Evolutionary conservation across 2,797 vertebrate genomes (phyloP).

Genomic region (Mus caroli): DNA sequence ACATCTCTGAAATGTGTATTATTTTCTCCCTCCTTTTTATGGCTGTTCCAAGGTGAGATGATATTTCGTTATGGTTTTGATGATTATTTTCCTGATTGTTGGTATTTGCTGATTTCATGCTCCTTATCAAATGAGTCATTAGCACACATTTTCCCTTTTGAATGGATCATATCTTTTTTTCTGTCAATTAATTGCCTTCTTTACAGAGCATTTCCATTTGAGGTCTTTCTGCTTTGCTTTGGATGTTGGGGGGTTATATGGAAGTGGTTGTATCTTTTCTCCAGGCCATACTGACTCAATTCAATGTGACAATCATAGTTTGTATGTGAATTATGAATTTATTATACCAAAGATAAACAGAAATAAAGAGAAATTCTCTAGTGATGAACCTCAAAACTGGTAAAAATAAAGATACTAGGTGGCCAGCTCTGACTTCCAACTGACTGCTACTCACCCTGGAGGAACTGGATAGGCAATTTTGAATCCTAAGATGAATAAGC

Average conservation of each 20-base stretch:
- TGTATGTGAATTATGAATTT: neutral
- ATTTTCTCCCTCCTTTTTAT: neutral
- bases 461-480: neutral
- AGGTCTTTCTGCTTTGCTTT: neutral
- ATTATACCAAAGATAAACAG: neutral
- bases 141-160: neutral
- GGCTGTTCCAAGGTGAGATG: neutral
- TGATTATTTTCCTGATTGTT: neutral
- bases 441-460: neutral
- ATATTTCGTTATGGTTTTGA: neutral
- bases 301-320: neutral
- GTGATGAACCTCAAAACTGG: neutral
- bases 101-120: neutral
- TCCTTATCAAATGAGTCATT: neutral
- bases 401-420: neutral
- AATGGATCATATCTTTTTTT: neutral
- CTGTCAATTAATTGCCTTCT: neutral
- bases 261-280: neutral
- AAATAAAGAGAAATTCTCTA: neutral
- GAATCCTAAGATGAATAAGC: neutral
- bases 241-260: neutral
- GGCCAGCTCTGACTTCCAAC: neutral
- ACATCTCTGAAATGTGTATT: accelerated
- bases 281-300: neutral
- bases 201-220: neutral